phyloP scores from a whole-genome alignment of 2,797 vertebrate genomes.

The Coranthus polyacanthus region DNA sequence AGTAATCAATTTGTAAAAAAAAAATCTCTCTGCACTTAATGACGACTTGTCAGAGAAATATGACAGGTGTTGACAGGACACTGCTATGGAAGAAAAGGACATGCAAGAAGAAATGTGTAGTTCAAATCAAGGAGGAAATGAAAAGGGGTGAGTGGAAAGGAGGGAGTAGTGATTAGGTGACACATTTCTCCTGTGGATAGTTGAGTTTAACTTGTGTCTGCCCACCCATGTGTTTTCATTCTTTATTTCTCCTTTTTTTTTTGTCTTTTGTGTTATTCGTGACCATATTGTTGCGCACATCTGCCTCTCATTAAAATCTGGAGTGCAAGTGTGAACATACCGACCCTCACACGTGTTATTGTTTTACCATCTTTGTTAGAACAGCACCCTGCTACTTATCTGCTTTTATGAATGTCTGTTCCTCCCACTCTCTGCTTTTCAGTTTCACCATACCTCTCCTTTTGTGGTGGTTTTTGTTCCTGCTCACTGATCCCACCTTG shows the following conservation, averaged over 20 bases:
- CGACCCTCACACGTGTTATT: conserved; percentile 41
- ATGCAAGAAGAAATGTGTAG: conserved; percentile 34
- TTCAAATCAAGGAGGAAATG: conserved; percentile 31
- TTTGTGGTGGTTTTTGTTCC: conserved; percentile 41
- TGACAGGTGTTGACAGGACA: conserved; percentile 66
- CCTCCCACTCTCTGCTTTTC: conserved; percentile 23
- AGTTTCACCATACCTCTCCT: conserved; percentile 26
- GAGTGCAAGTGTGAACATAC: conserved; percentile 22
- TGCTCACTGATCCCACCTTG: conserved; percentile 26
- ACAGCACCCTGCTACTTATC: conserved; percentile 24
- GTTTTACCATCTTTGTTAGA: conserved; percentile 36
- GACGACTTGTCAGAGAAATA: conserved; percentile 60
- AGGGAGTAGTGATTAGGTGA: conserved; percentile 15
- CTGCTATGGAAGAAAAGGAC: conserved; percentile 33
- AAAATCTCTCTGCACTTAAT: conserved; percentile 71
- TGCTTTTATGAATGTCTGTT: conserved; percentile 5
- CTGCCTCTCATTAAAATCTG: conserved; percentile 49
- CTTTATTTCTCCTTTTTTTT: background rate
- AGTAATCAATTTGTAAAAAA: conserved; percentile 77
- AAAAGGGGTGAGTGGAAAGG: conserved; percentile 8
- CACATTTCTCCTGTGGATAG: conserved; percentile 16
- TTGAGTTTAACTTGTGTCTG: conserved; percentile 32
- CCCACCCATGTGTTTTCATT: conserved; percentile 18
- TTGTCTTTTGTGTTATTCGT: conserved; percentile 35
- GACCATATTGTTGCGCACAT: conserved; percentile 29